Conservation (phyloP, 1,140 invertebrate genomes). For the Pemphigus obesinymphae region DNA sequence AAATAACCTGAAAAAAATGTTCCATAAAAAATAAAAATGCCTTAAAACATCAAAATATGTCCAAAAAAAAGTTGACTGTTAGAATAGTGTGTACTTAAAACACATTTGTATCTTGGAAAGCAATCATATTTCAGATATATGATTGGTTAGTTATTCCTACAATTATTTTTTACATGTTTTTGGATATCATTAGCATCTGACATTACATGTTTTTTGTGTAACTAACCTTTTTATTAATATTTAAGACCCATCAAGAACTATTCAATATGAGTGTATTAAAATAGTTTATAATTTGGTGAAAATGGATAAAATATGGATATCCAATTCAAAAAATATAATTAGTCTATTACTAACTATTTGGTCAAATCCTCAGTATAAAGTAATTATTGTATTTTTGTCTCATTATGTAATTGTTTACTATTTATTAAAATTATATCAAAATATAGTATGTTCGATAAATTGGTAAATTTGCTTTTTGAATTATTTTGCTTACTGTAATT, state of each 20-base stretch:
- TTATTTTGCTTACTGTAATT: too few species aligned
- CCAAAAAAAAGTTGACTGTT: too few species aligned
- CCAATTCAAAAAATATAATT: not conserved
- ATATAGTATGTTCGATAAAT: too few species aligned
- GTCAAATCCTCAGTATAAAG: constrained; percentile 9
- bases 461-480: not conserved
- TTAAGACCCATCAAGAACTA: not conserved
- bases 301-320: constrained; percentile 5
- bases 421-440: too few species aligned
- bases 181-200: not conserved
- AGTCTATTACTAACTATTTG: not conserved
- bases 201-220: not conserved
- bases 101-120: too few species aligned
- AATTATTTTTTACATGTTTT: not conserved
- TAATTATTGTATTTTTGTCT: constrained; percentile 3
- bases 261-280: constrained; percentile 26
- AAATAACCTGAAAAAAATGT: too few species aligned
- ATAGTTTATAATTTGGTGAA: not conserved
- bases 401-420: not conserved
- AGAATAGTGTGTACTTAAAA: too few species aligned
- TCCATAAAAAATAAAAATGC: too few species aligned
- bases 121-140: too few species aligned
- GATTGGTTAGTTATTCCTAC: too few species aligned
- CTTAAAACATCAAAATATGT: too few species aligned
- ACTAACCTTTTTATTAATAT: not conserved